These are phyloP conservation scores for Lophura nycthemera DNA, from an alignment of 2,113 vertebrate species.

Conservation along the genomic window DNA sequence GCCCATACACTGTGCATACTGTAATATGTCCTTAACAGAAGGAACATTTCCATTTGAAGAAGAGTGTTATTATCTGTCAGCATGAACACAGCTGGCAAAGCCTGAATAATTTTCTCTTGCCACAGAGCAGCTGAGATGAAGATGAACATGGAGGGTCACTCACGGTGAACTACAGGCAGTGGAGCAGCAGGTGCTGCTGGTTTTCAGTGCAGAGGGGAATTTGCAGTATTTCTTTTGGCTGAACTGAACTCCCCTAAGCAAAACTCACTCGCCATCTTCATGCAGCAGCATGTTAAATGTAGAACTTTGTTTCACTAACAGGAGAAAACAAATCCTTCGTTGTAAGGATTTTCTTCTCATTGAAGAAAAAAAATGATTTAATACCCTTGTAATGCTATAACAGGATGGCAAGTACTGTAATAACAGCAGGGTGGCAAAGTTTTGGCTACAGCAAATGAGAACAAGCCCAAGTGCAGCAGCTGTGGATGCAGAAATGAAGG, in stretches of 20 bases:
- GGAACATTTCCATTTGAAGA: background rate
- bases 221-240: background rate
- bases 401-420: too few relatives aligned
- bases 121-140: background rate
- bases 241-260: background rate
- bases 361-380: background rate
- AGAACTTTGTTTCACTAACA: background rate
- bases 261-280: background rate
- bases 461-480: too few relatives aligned
- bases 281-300: background rate
- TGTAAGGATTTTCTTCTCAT: background rate
- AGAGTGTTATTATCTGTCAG: background rate
- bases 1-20: background rate
- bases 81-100: background rate
- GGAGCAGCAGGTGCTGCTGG: background rate
- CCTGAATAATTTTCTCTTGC: background rate
- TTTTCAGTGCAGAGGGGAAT: background rate
- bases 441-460: too few relatives aligned
- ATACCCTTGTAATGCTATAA: too few relatives aligned
- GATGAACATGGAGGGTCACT: background rate
- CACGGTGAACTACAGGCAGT: rapidly evolving
- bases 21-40: background rate
- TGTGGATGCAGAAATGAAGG: too few relatives aligned
- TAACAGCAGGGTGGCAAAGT: too few relatives aligned
- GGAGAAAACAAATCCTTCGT: background rate